Evolutionary conservation across 2,888 invertebrate genomes (phyloP).

Genomic region (Scaptodrosophila latifasciaeformis): DNA sequence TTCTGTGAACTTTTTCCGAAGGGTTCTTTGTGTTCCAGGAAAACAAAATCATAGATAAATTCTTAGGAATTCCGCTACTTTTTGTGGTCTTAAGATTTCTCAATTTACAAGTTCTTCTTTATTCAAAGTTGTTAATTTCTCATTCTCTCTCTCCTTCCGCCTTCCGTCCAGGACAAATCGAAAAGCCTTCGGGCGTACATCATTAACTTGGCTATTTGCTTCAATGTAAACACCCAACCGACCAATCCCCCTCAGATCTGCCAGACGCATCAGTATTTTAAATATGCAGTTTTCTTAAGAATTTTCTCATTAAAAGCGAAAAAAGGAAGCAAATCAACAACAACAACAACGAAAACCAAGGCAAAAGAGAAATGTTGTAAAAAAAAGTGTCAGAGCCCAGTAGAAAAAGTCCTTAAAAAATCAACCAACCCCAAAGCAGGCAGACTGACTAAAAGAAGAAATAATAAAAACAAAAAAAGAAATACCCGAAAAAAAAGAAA

Average conservation of each 20-base stretch:
- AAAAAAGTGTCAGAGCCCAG: slow-evolving; percentile 24
- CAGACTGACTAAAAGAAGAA: too few species aligned
- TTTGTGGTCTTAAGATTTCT: too few species aligned
- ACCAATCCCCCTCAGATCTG: neutral
- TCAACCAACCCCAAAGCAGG: slow-evolving; percentile 19
- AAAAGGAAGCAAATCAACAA: slow-evolving; percentile 39
- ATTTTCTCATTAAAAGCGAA: slow-evolving; percentile 62
- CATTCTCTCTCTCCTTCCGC: too few species aligned
- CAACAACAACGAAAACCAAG: slow-evolving; percentile 14
- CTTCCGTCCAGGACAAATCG: too few species aligned
- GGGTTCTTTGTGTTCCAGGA: too few species aligned
- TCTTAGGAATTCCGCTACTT: too few species aligned
- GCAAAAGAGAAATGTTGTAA: neutral
- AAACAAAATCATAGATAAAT: too few species aligned
- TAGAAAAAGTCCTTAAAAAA: too few species aligned
- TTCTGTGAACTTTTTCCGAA: too few species aligned
- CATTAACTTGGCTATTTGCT: slow-evolving; percentile 68
- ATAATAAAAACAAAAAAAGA: neutral
- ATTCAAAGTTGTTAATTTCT: too few species aligned
- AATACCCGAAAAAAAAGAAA: neutral
- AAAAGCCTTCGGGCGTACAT: slow-evolving; percentile 53
- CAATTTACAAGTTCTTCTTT: too few species aligned
- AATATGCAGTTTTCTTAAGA: slow-evolving; percentile 69
- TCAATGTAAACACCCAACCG: slow-evolving; percentile 3
- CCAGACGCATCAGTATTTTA: slow-evolving; percentile 35